Percentiles rank a stretch among this genome's conserved stretches.
Conservation (phyloP, 1,140 invertebrate species). For the Drosophila tropicalis region DNA sequence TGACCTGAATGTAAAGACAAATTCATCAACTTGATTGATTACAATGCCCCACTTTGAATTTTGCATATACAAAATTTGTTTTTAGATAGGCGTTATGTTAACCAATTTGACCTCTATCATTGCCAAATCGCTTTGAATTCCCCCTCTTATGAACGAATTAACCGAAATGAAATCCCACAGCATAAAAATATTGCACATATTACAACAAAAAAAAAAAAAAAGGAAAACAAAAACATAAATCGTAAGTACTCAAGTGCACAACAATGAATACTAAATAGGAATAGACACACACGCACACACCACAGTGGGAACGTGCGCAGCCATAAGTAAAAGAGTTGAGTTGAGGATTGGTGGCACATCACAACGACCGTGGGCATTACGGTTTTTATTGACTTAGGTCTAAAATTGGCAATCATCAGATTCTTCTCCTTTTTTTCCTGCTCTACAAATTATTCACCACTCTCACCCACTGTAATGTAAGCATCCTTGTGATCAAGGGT, state of each 20-base stretch:
- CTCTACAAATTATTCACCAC: slow-evolving; percentile 22
- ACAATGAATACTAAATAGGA: slow-evolving; percentile 59
- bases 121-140: slow-evolving; percentile 20
- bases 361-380: not conserved
- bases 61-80: not conserved
- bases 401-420: slow-evolving; percentile 24
- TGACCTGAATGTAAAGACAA: slow-evolving; percentile 1
- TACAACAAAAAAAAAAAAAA: slow-evolving; percentile 22
- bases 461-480: slow-evolving; percentile 54
- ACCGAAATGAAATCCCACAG: slow-evolving; percentile 33
- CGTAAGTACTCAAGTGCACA: slow-evolving; percentile 10
- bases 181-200: slow-evolving; percentile 75
- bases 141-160: slow-evolving; percentile 16
- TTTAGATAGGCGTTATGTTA: slow-evolving; percentile 20
- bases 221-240: slow-evolving; percentile 58
- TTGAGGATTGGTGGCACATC: not conserved
- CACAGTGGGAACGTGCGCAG: slow-evolving; percentile 40
- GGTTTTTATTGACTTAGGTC: slow-evolving; percentile 44
- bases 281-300: too few species aligned
- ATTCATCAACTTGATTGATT: not conserved
- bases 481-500: slow-evolving; percentile 41
- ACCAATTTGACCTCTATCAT: slow-evolving; percentile 40
- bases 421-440: not conserved
- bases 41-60: not conserved
- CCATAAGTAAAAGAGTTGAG: slow-evolving; percentile 15